Percentiles rank a stretch among this genome's conserved stretches.
Evolutionary conservation across 2,797 vertebrate genomes (phyloP).

Genomic region (Hylomyscus alleni): DNA sequence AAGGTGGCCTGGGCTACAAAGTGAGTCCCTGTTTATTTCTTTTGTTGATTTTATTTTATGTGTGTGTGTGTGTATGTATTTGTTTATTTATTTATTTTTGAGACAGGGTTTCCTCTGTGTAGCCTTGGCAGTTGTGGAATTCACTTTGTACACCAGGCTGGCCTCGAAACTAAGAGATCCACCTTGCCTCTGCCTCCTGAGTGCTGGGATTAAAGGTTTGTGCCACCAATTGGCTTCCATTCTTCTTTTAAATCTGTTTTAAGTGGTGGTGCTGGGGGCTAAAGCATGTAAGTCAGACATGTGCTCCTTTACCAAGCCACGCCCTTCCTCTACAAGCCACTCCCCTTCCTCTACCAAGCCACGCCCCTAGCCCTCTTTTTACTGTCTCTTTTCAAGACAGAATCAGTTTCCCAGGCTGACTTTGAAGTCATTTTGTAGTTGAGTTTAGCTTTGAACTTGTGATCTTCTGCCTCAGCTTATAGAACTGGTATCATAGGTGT

Average conservation of each 20-base stretch:
- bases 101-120: not conserved
- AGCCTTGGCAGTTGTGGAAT: not conserved
- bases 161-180: not conserved
- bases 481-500: not conserved
- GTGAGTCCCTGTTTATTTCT: not conserved
- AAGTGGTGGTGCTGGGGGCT: not conserved
- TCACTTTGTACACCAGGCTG: not conserved
- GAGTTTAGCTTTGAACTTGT: not conserved
- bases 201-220: not conserved
- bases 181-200: not conserved
- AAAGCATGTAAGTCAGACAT: not conserved
- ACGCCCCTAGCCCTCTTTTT: not conserved
- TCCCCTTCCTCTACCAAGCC: not conserved
- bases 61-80: too few relatives aligned
- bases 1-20: not conserved
- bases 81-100: not conserved
- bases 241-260: not conserved
- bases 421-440: not conserved
- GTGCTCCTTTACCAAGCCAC: too few relatives aligned
- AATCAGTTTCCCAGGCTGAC: not conserved
- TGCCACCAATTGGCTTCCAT: not conserved
- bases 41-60: not conserved
- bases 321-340: too few relatives aligned
- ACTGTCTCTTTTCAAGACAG: not conserved
- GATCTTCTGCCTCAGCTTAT: not conserved